Evolutionary conservation across 37 sponge, comb jelly and placozoan species (phyloP).

Genomic region (Ephydatia muelleri): DNA sequence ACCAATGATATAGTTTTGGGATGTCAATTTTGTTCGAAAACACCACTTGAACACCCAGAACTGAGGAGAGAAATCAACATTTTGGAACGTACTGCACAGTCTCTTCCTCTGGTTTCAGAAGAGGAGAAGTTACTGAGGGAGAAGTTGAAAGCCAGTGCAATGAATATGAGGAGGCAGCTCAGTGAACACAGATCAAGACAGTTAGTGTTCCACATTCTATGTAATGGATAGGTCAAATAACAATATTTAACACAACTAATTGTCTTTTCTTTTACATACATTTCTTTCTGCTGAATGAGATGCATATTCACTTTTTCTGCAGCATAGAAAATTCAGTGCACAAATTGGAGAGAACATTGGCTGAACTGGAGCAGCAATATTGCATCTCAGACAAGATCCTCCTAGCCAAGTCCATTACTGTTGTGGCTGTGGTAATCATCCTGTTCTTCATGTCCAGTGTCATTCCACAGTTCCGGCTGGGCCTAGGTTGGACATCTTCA

Average conservation of each 20-base stretch:
- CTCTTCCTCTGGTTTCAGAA: constrained; percentile 75
- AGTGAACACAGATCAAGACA: constrained; percentile 25
- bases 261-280: no score
- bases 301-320: not conserved
- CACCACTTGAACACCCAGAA: constrained; percentile 22
- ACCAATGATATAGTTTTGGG: no score
- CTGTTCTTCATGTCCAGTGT: constrained; percentile 84
- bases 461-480: constrained; percentile 64
- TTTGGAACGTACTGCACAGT: constrained; percentile 86
- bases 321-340: constrained; percentile 19
- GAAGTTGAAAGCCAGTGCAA: constrained; percentile 60
- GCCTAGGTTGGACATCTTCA: constrained; percentile 51
- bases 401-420: constrained; percentile 72
- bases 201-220: constrained; percentile 3
- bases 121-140: constrained; percentile 85
- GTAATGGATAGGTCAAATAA: no score
- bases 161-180: constrained; percentile 72
- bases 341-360: constrained; percentile 71
- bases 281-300: not conserved
- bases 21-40: no score
- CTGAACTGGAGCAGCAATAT: constrained; percentile 78
- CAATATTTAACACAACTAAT: no score
- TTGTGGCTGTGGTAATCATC: constrained; percentile 78
- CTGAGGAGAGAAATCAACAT: constrained; percentile 89
- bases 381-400: constrained; percentile 82